Evolutionary conservation across 2,113 vertebrate genomes (phyloP).

Genomic region (Psittacula cyanocephala): DNA sequence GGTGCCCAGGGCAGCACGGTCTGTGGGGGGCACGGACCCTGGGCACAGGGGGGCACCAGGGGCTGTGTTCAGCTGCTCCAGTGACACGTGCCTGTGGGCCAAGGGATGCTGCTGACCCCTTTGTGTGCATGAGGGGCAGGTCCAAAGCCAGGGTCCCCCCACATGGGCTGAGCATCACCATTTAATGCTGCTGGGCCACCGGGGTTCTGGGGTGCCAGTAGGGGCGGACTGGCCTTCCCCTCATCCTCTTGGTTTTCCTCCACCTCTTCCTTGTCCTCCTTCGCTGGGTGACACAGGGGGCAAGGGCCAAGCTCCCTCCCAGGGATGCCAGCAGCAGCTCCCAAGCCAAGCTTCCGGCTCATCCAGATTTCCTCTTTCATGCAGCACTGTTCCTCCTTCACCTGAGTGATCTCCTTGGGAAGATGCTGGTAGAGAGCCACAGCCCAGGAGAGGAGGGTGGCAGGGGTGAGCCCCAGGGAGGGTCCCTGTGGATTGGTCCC

Average conservation of each 20-base stretch:
- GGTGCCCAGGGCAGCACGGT: background rate
- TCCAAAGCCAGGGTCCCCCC: background rate
- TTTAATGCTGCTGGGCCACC: background rate
- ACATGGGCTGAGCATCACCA: background rate
- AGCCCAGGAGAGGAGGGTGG: no score
- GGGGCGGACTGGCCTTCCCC: background rate
- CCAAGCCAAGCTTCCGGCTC: background rate
- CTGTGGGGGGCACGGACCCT: background rate
- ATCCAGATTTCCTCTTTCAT: constrained; percentile 44
- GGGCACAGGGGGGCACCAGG: background rate
- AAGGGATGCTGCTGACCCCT: background rate
- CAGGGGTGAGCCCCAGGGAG: no score
- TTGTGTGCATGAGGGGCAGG: background rate
- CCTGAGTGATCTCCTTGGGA: constrained; percentile 46
- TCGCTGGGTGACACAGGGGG: background rate
- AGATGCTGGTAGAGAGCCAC: constrained; percentile 59
- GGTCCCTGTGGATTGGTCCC: no score
- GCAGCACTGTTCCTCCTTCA: constrained; percentile 34
- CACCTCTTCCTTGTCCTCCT: background rate
- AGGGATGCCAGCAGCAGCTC: background rate
- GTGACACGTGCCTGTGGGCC: background rate
- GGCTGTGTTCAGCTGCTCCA: background rate
- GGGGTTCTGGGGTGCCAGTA: background rate
- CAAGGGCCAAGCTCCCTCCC: background rate
- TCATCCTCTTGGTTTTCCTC: background rate